Evolutionary conservation across 2,888 invertebrate genomes (phyloP), one percentile per base, ranked within the genome.

Genomic region (Chironomus tentans): DNA sequence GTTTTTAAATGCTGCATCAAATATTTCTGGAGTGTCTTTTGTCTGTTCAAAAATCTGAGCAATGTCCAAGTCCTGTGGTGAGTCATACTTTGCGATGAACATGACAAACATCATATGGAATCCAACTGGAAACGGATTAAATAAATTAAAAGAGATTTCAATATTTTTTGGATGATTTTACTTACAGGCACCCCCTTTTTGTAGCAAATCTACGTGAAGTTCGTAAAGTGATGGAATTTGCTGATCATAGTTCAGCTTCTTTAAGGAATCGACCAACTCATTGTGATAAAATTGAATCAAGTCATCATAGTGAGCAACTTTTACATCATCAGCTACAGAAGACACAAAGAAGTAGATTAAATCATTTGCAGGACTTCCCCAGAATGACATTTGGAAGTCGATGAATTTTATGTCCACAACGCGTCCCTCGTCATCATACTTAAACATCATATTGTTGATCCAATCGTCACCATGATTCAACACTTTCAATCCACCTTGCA

Each of bases 371-470:
- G 76, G 76, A 61, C 56, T 56, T 2, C 70, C 76, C 12, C 47
- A 62, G n/a, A 70, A 76, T 1, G 46, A 15, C 18, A 70, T 50
- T 48, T 76, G 76, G 15, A 65, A 76, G n/a, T 76, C 76, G 12
- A 76, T 80, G 77, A 81, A 80, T 78, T 77, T 79, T 70, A 82
- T 78, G 77, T 83, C 81, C 76, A 79, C 77, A 5, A 82, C 77
- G 12, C 62, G 62, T 13, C 77, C 80, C 80, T 65, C 80, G 80
- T 78, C 73, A 76, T 81, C 78, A 77, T 83, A 83, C 7, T 80
- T 80, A 77, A 83, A 83, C 80, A 84, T 80, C 79, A 83, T 82
- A 78, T 84, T 84, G 76, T 83, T 83, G 3, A 81, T 78, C 83
- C 83, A 83, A 5, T 82, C 78, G 78, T 84, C 84, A 4, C 83